Base-by-base conservation (phyloP, 2,113 vertebrate species). In the Zosterops borbonicus region DNA sequence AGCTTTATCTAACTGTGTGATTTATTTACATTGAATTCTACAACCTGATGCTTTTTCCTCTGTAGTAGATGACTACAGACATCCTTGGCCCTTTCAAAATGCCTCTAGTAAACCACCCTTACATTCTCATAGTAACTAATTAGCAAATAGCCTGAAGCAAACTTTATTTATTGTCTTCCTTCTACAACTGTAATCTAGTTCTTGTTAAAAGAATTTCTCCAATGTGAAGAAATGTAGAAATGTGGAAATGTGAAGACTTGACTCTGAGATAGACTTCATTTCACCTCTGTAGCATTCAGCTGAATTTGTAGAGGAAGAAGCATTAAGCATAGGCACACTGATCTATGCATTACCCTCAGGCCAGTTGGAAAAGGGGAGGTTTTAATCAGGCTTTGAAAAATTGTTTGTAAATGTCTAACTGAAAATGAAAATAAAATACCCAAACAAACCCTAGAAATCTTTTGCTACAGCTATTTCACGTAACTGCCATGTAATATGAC, bases 331-430 rank as follows among this genome's bases (percentile, higher is more conserved):
- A 90, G 79, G 41, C 19, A 50, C 33, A 25, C 8, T 74, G 37
- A 76, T 63, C 39, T 19, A 59, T 79, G 90, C 59, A 81, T 77
- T 96, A 83, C 62, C 67, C 94, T 96, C 70, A 81, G 47, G 41
- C 71, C 78, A 83, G 8, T 1, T 96, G 39, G 23, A 90, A 97
- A 94, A 89, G 44, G 4, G 28, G 69, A 94, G 37, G 56, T 86
- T 97, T 85, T 93, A 95, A 93, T 89, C 46, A 67, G 63, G 49
- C 41, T 94, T 87, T 92, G 41, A 94, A 96, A 93, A 96, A 77
- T 37, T 47, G 23, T 89, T 92, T 94, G 16, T 31, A 96, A 95
- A 90, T 25, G 33, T 52, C 77, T 95, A 95, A 94, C 39, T 29
- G 70, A 76, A 91, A 96, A 87, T 33, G 31, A 89, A 95, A 86